Percentiles rank a stretch among this genome's conserved stretches.
phyloP scores from a whole-genome alignment of 2,888 invertebrate genomes.

The Chymomyza fuscimana region DNA sequence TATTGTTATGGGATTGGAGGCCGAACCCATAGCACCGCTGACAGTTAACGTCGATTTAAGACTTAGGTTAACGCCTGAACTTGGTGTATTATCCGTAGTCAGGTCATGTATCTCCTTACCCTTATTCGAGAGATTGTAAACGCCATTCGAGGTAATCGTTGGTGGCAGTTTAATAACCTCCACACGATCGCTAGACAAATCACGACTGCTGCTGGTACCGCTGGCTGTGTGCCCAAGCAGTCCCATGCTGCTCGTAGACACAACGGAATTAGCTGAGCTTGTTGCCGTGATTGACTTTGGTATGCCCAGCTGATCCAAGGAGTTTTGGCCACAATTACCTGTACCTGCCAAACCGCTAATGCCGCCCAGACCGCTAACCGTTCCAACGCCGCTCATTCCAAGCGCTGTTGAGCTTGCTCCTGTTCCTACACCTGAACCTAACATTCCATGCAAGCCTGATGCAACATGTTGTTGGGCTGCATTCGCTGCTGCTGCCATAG shows the following conservation, averaged over 20 bases:
- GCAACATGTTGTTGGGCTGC: constrained; percentile 76
- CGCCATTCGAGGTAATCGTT: constrained; percentile 82
- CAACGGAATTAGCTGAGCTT: constrained; percentile 28
- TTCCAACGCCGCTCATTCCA: neutral
- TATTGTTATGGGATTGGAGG: constrained; percentile 78
- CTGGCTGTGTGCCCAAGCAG: constrained; percentile 17
- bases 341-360: constrained; percentile 32
- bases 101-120: constrained; percentile 77
- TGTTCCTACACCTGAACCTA: constrained; percentile 50
- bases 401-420: constrained; percentile 42
- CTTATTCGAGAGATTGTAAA: constrained; percentile 79
- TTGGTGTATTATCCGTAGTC: constrained; percentile 68
- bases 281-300: constrained; percentile 51
- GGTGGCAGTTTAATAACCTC: constrained; percentile 91
- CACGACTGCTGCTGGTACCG: constrained; percentile 11
- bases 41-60: constrained; percentile 67
- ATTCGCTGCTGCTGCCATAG: constrained; percentile 78
- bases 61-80: constrained; percentile 78
- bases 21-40: constrained; percentile 64
- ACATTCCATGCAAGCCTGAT: constrained; percentile 59
- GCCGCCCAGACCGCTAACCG: constrained; percentile 6
- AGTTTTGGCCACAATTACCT: constrained; percentile 19
- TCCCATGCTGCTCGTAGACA: constrained; percentile 15
- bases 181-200: constrained; percentile 83
- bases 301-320: constrained; percentile 53